A percentile compares a stretch with the other conserved stretches of the same genome.
Conservation (phyloP, 2,888 invertebrate species). For the Eupithecia inturbata region DNA sequence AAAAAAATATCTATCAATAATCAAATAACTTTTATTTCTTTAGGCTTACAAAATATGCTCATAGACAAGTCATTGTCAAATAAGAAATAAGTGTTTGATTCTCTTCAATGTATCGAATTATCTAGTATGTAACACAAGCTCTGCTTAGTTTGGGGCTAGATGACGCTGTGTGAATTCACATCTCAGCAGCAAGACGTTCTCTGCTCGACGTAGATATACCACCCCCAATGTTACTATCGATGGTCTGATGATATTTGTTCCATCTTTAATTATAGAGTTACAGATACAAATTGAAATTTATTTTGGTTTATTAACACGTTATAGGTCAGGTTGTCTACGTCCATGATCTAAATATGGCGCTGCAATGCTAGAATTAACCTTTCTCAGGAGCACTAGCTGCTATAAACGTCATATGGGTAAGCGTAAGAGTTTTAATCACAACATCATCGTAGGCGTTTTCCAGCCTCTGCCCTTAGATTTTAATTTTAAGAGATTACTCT, state of each 20-base stretch:
- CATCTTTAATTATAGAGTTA: not conserved
- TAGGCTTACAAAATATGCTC: not conserved
- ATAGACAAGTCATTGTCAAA: not conserved
- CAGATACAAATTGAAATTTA: slow-evolving; percentile 16
- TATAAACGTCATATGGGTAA: not conserved
- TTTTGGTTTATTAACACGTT: slow-evolving; percentile 24
- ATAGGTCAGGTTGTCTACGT: slow-evolving; percentile 22
- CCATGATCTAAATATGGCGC: not conserved
- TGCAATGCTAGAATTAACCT: not conserved
- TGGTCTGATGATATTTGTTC: not conserved
- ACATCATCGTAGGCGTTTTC: no score
- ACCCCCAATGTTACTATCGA: no score
- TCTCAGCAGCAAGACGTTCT: not conserved
- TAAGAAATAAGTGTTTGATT: not conserved
- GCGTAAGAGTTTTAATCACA: not conserved
- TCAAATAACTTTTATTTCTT: not conserved
- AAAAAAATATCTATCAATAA: no score
- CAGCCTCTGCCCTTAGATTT: no score
- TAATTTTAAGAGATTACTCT: no score
- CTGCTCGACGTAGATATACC: not conserved
- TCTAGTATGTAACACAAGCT: not conserved
- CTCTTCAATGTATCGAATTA: no score
- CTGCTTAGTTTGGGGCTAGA: not conserved
- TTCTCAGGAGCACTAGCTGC: not conserved
- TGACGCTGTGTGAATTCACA: not conserved